Conservation (phyloP, 2,113 vertebrate species). For the Anguilla japonica region DNA sequence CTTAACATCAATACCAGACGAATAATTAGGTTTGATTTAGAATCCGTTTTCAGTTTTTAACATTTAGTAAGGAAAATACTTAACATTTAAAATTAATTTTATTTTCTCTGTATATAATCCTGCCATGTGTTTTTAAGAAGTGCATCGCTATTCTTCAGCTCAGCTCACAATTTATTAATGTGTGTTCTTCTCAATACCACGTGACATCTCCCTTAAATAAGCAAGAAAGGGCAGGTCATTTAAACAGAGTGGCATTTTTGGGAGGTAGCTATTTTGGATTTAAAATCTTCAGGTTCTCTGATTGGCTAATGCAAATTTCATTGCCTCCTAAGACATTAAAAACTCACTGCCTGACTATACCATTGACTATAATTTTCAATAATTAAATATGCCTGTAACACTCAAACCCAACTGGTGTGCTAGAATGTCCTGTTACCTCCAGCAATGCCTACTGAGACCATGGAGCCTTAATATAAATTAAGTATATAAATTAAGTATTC, state of each 20-base stretch:
- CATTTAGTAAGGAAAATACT: not conserved
- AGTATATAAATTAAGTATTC: not conserved
- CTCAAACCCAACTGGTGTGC: not conserved
- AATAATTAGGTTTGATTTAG: not conserved
- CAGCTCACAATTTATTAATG: too few species aligned
- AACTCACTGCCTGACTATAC: not conserved
- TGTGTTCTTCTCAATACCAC: not conserved
- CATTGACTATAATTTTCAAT: not conserved
- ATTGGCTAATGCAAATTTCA: not conserved
- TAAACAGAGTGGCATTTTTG: not conserved
- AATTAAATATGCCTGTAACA: not conserved
- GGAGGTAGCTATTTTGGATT: not conserved
- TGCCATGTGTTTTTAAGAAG: not conserved
- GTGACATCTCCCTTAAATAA: not conserved
- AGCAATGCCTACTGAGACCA: not conserved
- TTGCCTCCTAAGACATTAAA: not conserved
- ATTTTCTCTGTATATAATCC: not conserved
- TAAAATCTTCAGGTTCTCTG: too few species aligned
- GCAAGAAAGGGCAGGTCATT: not conserved
- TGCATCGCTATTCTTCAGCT: not conserved
- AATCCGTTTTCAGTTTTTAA: not conserved
- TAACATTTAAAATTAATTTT: constrained; percentile 1
- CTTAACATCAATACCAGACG: not conserved
- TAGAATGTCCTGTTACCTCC: not conserved
- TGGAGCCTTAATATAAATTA: not conserved